Conservation (phyloP, 2,888 invertebrate species). For the Nipponacmea schrenckii region DNA sequence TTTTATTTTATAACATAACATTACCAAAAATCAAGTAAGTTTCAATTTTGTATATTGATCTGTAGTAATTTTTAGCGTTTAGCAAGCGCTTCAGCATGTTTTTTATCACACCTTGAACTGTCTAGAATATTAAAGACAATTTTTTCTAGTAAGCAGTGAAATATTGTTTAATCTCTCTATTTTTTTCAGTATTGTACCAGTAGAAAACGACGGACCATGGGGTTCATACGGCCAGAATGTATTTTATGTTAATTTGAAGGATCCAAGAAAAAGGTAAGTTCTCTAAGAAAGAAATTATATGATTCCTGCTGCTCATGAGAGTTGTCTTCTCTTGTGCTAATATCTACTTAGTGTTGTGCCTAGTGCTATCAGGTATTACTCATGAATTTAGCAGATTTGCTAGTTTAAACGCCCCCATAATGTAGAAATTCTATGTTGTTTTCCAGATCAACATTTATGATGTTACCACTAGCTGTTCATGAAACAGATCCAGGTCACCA, state of each 20-base stretch:
- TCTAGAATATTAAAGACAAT: no score
- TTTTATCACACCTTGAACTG: no score
- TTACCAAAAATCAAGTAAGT: constrained; percentile 51
- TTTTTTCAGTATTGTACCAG: constrained; percentile 33
- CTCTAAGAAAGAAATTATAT: no score
- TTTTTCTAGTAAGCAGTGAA: no score
- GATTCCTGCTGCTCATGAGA: background rate
- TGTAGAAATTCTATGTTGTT: no score
- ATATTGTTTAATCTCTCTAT: background rate
- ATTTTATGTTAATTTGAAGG: constrained; percentile 41
- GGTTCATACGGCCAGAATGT: constrained; percentile 39
- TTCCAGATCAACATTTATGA: constrained; percentile 64
- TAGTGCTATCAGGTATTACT: no score
- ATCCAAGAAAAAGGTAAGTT: constrained; percentile 35
- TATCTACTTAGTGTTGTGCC: no score
- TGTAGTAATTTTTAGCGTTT: no score
- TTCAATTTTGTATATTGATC: background rate
- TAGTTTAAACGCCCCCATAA: no score
- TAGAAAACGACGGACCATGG: constrained; percentile 39
- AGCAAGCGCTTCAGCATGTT: no score
- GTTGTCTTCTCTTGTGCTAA: no score
- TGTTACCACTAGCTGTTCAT: constrained; percentile 66
- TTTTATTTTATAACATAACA: constrained; percentile 59
- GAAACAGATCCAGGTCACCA: constrained; percentile 69
- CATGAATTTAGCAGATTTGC: no score